Conservation (phyloP, 2,113 vertebrate species). For the Spea multiplicata region DNA sequence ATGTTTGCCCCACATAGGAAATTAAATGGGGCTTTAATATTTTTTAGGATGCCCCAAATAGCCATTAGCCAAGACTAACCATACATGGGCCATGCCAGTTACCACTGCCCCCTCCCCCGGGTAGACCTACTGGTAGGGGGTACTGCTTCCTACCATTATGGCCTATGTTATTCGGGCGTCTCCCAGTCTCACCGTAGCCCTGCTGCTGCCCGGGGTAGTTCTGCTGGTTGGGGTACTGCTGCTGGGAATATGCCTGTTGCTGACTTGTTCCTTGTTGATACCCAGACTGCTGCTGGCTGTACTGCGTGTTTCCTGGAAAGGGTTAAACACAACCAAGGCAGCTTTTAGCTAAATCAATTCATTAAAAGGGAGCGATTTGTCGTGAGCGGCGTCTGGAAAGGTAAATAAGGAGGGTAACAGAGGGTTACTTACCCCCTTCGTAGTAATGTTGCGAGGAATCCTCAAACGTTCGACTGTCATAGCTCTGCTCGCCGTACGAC, state of each 20-base stretch:
- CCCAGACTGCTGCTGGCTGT: conserved; percentile 86
- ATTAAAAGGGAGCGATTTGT: neutral
- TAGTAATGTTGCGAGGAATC: conserved; percentile 94
- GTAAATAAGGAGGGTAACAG: neutral
- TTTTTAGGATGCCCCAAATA: no score
- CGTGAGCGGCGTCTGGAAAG: no score
- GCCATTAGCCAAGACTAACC: no score
- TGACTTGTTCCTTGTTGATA: conserved; percentile 87
- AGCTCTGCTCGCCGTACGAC: conserved; percentile 87
- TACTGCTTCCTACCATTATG: no score
- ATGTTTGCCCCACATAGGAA: no score
- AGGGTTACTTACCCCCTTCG: conserved; percentile 78
- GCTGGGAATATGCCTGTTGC: conserved; percentile 81
- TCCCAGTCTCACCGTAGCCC: conserved; percentile 71
- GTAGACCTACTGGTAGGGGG: neutral
- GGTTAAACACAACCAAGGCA: conserved; percentile 13
- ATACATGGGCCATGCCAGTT: no score
- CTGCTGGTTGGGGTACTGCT: conserved; percentile 88
- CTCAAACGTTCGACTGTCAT: conserved; percentile 82
- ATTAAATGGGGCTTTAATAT: no score
- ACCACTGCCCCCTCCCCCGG: neutral
- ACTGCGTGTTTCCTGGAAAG: conserved; percentile 83
- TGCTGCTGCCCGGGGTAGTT: conserved; percentile 85
- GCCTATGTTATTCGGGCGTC: neutral
- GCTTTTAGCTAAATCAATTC: neutral